Evolutionary conservation across 2,797 vertebrate species (phyloP).

Genomic region (Etheostoma nigrum): DNA sequence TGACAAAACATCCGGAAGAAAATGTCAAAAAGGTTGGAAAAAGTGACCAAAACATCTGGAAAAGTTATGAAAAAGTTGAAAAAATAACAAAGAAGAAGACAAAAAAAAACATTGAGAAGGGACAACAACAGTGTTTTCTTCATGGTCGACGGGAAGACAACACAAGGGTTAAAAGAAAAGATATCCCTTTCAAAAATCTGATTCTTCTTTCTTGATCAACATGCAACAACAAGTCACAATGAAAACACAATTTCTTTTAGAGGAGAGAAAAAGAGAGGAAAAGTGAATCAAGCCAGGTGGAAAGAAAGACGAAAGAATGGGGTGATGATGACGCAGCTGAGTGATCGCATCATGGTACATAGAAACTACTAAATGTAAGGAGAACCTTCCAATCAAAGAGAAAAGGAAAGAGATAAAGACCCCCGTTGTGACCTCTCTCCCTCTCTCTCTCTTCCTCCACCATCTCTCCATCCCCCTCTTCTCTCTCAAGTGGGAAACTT

Average conservation of each 20-base stretch:
- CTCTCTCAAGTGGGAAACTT: neutral
- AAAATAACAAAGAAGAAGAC: neutral
- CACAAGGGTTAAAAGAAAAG: neutral
- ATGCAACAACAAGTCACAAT: slow-evolving; percentile 32
- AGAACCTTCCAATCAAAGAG: slow-evolving; percentile 7
- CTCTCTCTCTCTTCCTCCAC: slow-evolving; percentile 40
- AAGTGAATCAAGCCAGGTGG: neutral
- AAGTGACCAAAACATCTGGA: too few relatives aligned
- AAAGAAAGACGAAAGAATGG: slow-evolving; percentile 10
- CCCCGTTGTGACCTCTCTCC: neutral
- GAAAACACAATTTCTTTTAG: neutral
- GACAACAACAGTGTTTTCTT: too few relatives aligned
- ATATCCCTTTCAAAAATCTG: neutral
- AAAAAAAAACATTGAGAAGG: too few relatives aligned
- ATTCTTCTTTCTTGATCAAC: neutral
- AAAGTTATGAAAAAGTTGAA: too few relatives aligned
- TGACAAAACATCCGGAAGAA: too few relatives aligned
- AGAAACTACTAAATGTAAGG: neutral
- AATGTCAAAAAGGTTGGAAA: too few relatives aligned
- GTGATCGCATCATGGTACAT: neutral
- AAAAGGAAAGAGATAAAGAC: slow-evolving; percentile 17
- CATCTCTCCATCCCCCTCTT: slow-evolving; percentile 2
- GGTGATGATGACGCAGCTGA: neutral
- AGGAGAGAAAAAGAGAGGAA: neutral
- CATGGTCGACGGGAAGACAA: too few relatives aligned